Evolutionary conservation across 1,140 invertebrate genomes (phyloP).

Genomic region (Pachyrhynchus sulphureomaculatus): DNA sequence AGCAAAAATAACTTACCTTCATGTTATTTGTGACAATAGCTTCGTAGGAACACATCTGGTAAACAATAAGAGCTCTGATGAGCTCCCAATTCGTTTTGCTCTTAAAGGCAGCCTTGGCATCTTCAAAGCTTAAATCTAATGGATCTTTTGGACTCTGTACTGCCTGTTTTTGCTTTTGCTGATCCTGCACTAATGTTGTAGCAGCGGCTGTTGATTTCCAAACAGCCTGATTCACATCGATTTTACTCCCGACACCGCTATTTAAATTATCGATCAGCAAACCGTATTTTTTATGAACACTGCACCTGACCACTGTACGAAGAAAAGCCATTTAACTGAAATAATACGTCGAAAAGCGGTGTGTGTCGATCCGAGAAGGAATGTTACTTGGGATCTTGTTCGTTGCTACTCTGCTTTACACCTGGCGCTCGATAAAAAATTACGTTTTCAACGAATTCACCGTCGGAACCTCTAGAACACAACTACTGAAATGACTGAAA

Average conservation of each 20-base stretch:
- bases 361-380: conserved; percentile 25
- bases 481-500: no score
- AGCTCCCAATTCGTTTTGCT: conserved; percentile 96
- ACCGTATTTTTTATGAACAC: conserved; percentile 48
- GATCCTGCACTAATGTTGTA: conserved; percentile 17
- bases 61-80: conserved; percentile 88
- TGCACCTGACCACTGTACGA: conserved; percentile 49
- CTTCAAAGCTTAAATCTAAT: conserved; percentile 85
- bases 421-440: conserved; percentile 22
- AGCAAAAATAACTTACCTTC: conserved; percentile 67
- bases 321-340: conserved; percentile 52
- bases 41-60: conserved; percentile 87
- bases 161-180: conserved; percentile 35
- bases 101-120: conserved; percentile 80
- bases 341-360: conserved; percentile 15
- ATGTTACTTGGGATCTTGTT: conserved; percentile 3
- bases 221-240: conserved; percentile 39
- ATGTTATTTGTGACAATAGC: conserved; percentile 93
- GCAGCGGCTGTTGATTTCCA: conserved; percentile 35
- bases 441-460: conserved; percentile 1
- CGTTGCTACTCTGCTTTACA: conserved; percentile 28
- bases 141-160: conserved; percentile 63
- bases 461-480: conserved; percentile 1
- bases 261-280: conserved; percentile 38
- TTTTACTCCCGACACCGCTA: conserved; percentile 34